phyloP scores from a whole-genome alignment of 2,113 vertebrate species.

The Oophaga pumilio region DNA sequence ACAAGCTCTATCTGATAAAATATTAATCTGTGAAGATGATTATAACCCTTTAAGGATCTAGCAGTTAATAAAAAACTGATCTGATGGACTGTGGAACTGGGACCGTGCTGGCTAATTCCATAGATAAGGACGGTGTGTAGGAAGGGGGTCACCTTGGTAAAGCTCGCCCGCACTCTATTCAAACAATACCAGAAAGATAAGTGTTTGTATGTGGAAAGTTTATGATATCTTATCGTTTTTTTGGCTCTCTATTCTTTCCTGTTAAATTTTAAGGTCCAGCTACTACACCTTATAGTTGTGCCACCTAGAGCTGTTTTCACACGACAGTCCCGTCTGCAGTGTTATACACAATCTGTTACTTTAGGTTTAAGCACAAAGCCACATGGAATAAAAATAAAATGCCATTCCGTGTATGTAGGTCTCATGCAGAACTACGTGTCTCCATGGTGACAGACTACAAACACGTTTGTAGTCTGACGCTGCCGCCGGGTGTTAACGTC shows the following conservation, averaged over 20 bases:
- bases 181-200: not conserved
- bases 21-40: no score
- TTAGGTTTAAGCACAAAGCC: not conserved
- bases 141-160: slow-evolving; percentile 14
- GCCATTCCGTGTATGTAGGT: not conserved
- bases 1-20: no score
- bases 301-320: not conserved
- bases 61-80: not conserved
- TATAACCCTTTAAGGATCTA: not conserved
- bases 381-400: not conserved
- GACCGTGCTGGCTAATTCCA: not conserved
- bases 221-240: not conserved
- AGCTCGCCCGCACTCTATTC: not conserved
- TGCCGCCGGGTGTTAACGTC: not conserved
- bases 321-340: not conserved
- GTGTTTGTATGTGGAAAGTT: not conserved
- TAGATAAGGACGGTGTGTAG: not conserved
- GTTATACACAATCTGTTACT: not conserved
- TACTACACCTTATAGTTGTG: not conserved
- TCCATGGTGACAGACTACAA: not conserved
- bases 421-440: not conserved
- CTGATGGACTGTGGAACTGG: no score
- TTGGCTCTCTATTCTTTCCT: not conserved
- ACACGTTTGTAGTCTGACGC: not conserved
- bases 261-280: not conserved